Percentiles rank a stretch among this genome's conserved stretches.
phyloP scores from a whole-genome alignment of 2,113 vertebrate species.

The Coracopsis vasa region DNA sequence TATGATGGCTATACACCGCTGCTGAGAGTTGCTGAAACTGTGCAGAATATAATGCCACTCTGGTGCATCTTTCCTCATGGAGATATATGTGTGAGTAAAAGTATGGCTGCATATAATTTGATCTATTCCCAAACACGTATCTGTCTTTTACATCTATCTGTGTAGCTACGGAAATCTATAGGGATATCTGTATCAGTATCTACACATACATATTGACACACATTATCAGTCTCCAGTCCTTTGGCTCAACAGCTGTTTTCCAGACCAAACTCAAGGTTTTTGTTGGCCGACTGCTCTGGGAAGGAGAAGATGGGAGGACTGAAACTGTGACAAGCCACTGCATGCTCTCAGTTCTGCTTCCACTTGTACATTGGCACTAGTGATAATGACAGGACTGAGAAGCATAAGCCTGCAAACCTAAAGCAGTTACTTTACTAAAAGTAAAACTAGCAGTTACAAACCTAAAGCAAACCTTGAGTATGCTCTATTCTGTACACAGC shows the following conservation, averaged over 20 bases:
- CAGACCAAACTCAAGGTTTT: background rate
- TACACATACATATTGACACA: background rate
- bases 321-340: background rate
- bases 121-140: background rate
- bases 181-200: rapidly evolving
- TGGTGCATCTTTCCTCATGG: rapidly evolving
- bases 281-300: background rate
- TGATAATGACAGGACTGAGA: background rate
- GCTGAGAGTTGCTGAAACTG: background rate
- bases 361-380: background rate
- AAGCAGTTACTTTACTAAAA: too few species aligned
- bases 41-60: background rate
- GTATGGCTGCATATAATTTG: background rate
- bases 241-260: background rate
- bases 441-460: too few species aligned
- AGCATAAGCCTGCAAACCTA: background rate
- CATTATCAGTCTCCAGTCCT: background rate
- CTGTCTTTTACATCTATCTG: background rate
- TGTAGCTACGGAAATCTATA: background rate
- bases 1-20: background rate
- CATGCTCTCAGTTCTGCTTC: background rate
- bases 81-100: background rate
- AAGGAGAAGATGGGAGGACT: background rate
- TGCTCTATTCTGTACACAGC: background rate
- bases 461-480: background rate